phyloP scores from a whole-genome alignment of 2,888 invertebrate species.

The Sturmia bella region DNA sequence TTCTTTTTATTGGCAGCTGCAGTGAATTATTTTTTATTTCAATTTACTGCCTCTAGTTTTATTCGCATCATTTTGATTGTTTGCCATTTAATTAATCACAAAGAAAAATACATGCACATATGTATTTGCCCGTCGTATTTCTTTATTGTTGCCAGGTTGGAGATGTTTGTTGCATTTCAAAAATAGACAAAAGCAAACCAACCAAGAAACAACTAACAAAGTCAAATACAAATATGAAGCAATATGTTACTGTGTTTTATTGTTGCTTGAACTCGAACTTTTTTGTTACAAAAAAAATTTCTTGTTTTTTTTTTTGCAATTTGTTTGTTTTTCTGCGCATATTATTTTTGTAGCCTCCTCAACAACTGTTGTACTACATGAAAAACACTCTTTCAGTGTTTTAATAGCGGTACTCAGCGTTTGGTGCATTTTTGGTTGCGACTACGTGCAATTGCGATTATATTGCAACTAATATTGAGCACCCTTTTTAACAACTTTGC shows the following conservation, averaged over 20 bases:
- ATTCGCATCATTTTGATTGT: constrained; percentile 49
- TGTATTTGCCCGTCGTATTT: constrained; percentile 38
- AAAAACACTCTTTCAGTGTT: background rate
- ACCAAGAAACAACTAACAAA: constrained; percentile 50
- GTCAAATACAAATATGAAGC: constrained; percentile 67
- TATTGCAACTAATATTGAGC: too few relatives aligned
- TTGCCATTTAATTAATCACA: constrained; percentile 36
- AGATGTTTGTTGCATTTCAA: constrained; percentile 38
- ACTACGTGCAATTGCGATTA: too few relatives aligned
- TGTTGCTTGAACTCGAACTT: constrained; percentile 80
- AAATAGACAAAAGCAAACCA: constrained; percentile 29
- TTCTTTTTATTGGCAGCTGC: constrained; percentile 1
- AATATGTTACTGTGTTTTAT: constrained; percentile 69
- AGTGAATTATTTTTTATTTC: constrained; percentile 6
- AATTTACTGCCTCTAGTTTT: constrained; percentile 11
- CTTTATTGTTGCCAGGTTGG: constrained; percentile 10
- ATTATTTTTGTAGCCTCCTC: too few relatives aligned
- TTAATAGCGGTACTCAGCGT: too few relatives aligned
- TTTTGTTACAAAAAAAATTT: constrained; percentile 55
- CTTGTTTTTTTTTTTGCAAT: constrained; percentile 1
- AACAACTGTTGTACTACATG: too few relatives aligned
- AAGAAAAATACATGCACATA: background rate
- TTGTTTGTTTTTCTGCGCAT: constrained; percentile 18
- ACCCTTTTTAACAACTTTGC: too few relatives aligned
- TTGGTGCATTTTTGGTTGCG: too few relatives aligned